Percentiles rank a stretch among this genome's conserved stretches.
Evolutionary conservation across 2,113 vertebrate genomes (phyloP).

Genomic region (Arothron firmamentum): DNA sequence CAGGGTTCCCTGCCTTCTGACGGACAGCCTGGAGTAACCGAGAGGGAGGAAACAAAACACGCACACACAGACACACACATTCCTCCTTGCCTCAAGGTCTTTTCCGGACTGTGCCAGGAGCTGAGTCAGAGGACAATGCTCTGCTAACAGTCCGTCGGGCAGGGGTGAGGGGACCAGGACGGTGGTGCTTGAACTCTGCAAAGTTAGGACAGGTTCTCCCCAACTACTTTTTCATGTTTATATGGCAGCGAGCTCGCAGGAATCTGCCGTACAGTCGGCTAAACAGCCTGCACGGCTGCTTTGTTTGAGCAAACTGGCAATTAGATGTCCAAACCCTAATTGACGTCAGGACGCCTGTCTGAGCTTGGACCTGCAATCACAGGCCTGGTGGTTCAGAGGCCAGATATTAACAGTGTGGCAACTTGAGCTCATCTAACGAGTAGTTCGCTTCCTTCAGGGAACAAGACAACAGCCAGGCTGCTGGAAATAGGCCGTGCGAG

Average conservation of each 20-base stretch:
- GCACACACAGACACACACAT: constrained; percentile 7
- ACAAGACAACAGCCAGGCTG: background rate
- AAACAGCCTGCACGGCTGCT: constrained; percentile 16
- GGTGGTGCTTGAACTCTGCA: background rate
- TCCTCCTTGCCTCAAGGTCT: constrained; percentile 19
- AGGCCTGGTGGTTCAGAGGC: constrained; percentile 21
- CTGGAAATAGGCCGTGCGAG: background rate
- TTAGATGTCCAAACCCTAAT: constrained; percentile 47
- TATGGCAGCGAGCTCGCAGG: background rate
- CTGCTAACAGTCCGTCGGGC: constrained; percentile 19
- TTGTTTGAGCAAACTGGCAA: constrained; percentile 46
- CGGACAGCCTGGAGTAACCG: constrained; percentile 20
- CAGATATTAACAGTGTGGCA: constrained; percentile 1
- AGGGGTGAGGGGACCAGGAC: constrained; percentile 4
- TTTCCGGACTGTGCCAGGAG: constrained; percentile 38
- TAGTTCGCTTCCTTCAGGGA: constrained; percentile 8
- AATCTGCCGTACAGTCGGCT: constrained; percentile 6
- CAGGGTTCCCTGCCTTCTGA: constrained; percentile 21
- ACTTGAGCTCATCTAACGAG: constrained; percentile 19
- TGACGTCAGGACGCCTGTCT: constrained; percentile 10
- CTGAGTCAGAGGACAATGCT: constrained; percentile 34
- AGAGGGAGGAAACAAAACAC: constrained; percentile 55
- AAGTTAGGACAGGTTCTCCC: too few relatives aligned
- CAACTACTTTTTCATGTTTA: too few relatives aligned
- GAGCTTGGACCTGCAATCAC: constrained; percentile 50